These are phyloP conservation scores for Erithacus rubecula DNA, from an alignment of 2,797 vertebrate species.

Conservation along the genomic window DNA sequence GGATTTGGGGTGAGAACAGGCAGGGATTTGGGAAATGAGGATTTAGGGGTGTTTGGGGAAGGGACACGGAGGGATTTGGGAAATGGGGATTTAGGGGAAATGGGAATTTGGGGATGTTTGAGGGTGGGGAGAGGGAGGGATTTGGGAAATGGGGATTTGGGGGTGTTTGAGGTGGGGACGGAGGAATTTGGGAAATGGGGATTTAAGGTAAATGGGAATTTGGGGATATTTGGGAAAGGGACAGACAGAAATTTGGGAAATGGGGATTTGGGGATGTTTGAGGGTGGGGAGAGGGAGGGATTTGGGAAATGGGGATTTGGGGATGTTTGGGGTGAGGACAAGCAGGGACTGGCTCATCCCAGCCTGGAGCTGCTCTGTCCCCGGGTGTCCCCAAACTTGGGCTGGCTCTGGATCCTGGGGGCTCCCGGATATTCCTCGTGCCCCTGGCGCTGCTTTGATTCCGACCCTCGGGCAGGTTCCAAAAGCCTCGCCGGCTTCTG, in stretches of 20 bases:
- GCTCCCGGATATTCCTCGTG: neutral
- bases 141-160: too few species aligned
- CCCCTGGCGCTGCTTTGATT: neutral
- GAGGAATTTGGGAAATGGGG: too few species aligned
- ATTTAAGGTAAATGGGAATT: too few species aligned
- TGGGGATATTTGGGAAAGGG: neutral
- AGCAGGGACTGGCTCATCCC: neutral
- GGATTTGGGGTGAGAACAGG: too few species aligned
- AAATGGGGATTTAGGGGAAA: too few species aligned
- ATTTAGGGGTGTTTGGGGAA: neutral
- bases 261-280: neutral
- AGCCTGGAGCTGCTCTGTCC: neutral
- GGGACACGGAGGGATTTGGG: neutral
- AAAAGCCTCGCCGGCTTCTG: conserved; percentile 40
- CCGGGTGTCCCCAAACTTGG: accelerated
- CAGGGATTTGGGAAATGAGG: too few species aligned
- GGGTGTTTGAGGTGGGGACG: too few species aligned
- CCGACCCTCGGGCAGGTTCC: conserved; percentile 23
- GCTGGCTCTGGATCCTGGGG: accelerated
- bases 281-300: neutral
- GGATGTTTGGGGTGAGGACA: neutral
- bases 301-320: neutral
- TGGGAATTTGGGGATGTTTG: too few species aligned
- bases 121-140: too few species aligned
- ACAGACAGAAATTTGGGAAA: too few species aligned